Evolutionary conservation across 2,797 vertebrate genomes (phyloP), one percentile per base, ranked within the genome.

Genomic region (Amphiprion clarkii): DNA sequence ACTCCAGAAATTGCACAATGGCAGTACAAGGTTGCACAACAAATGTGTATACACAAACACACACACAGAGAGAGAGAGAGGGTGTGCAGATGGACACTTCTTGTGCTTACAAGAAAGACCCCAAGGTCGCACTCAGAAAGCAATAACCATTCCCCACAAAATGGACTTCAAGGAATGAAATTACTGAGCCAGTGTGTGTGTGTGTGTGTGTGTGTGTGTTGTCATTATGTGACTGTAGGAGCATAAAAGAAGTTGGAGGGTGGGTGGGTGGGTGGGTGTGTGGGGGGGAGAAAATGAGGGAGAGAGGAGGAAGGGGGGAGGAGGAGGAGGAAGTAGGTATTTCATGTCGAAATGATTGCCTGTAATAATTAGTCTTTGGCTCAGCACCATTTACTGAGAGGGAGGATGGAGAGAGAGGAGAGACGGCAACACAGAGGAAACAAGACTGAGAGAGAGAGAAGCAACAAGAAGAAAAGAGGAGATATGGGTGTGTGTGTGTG

Each of bases 351-450:
- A 91, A 92, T 92, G 89, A 94, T 92, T 92, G 92, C 82, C 82
- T 90, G 86, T 89, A 90, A 93, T 94, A 94, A 93, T 93, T 91
- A 94, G 89, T 91, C 84, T 82, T 83, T 87, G 85, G 89, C 89
- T 85, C 82, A 79, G 85, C 76, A 87, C 84, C 83, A 84, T 89
- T 88, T 87, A 88, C 79, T 78, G 72, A 56, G 77, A 80, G 81
- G 59, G 81, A 78, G 71, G 77, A 36, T 36, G 33, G 33, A 36
- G 83, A 76, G 65, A 39, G 78, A 64, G 33, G 63, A 44, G 65
- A 76, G 55, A 81, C 21, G 36, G 48, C 29, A 55, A 84, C 58
- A 62, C 21, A 3, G 57, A 71, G 66, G 78, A 79, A 88, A 83
- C 71, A 73, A 81, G 81, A 84, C 3, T 67, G 80, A 57, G 49